Conservation (phyloP, 2,888 invertebrate genomes). For the Gortyna flavago region DNA sequence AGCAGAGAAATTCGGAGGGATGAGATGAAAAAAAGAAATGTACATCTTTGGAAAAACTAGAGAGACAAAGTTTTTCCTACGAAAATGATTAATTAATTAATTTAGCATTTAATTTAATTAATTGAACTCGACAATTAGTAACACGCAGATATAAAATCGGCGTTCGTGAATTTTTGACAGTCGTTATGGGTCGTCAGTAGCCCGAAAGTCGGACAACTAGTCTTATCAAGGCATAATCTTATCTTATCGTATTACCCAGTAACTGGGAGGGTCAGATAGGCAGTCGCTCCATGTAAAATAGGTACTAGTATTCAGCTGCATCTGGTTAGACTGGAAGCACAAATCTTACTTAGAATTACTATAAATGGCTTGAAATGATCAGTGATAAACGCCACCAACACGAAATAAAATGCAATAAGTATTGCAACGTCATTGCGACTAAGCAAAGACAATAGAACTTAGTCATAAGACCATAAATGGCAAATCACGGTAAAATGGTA, state of each 20-base stretch:
- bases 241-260: too few relatives aligned
- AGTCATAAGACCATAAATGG: constrained; percentile 34
- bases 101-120: background rate
- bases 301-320: too few relatives aligned
- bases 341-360: background rate
- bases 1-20: background rate
- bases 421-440: background rate
- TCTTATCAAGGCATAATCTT: too few relatives aligned
- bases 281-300: too few relatives aligned
- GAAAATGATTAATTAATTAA: background rate
- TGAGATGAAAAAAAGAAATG: background rate
- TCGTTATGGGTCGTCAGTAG: background rate
- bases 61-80: background rate
- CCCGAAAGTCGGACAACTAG: background rate
- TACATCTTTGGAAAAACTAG: background rate
- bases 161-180: background rate
- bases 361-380: background rate
- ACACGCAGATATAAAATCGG: background rate
- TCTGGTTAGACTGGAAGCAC: too few relatives aligned
- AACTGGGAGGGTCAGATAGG: too few relatives aligned
- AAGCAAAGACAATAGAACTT: constrained; percentile 32
- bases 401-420: constrained; percentile 9
- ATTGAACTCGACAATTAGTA: background rate
- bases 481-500: constrained; percentile 25
- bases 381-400: background rate